A percentile compares a stretch with the other conserved stretches of the same genome.
Evolutionary conservation across 1,140 invertebrate species (phyloP).

Genomic region (Wiebesia pumilae): DNA sequence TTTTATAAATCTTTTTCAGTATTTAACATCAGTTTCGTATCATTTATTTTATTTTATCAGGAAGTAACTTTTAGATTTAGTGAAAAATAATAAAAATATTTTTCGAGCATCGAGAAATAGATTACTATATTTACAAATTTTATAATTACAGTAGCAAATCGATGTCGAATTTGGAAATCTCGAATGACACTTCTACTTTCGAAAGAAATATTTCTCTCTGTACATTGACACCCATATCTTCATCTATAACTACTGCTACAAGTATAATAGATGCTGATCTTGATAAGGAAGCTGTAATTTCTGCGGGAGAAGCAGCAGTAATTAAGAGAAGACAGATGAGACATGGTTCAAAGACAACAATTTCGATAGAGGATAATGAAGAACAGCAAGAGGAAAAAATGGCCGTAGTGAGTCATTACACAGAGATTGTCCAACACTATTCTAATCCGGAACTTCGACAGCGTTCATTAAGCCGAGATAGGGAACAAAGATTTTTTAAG

Average conservation of each 20-base stretch:
- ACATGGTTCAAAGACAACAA: conserved; percentile 67
- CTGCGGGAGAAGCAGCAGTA: conserved; percentile 70
- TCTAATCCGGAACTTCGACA: conserved; percentile 38
- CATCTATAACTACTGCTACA: not conserved
- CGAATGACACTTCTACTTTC: not conserved
- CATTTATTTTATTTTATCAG: no score
- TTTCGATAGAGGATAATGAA: conserved; percentile 74
- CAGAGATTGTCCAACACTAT: conserved; percentile 79
- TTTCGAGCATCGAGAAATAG: no score
- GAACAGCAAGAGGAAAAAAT: conserved; percentile 78
- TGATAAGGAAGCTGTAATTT: conserved; percentile 65
- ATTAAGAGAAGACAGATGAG: conserved; percentile 68
- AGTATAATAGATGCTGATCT: conserved; percentile 64
- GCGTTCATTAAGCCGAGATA: conserved; percentile 44
- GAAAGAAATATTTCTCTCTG: not conserved
- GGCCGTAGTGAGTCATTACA: conserved; percentile 85
- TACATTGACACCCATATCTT: not conserved
- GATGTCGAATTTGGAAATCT: conserved; percentile 4
- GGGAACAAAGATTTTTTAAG: conserved; percentile 21
- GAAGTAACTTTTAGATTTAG: no score
- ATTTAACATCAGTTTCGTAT: no score
- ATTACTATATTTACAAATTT: not conserved
- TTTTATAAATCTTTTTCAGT: no score
- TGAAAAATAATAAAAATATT: no score
- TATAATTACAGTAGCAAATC: conserved; percentile 28